Evolutionary conservation across 2,888 invertebrate genomes (phyloP).

Genomic region (Dynastes grantii): DNA sequence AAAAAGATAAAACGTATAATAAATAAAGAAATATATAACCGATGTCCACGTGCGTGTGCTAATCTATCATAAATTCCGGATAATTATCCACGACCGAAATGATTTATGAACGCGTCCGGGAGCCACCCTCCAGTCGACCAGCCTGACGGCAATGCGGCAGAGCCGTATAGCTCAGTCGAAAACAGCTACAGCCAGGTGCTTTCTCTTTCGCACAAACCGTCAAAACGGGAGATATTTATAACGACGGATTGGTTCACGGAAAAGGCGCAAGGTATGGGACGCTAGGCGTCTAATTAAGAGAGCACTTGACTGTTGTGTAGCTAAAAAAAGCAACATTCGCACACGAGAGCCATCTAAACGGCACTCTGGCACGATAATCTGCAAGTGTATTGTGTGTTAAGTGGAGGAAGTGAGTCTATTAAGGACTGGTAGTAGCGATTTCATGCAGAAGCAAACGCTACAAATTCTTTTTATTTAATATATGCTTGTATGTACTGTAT

Average conservation of each 20-base stretch:
- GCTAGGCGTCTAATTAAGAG: neutral
- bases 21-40: neutral
- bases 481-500: too few relatives aligned
- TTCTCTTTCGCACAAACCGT: neutral
- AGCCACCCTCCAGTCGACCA: too few relatives aligned
- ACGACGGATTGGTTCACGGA: slow-evolving; percentile 12
- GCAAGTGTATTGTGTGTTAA: too few relatives aligned
- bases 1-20: neutral
- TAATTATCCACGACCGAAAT: slow-evolving; percentile 34
- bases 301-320: neutral
- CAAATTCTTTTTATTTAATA: too few relatives aligned
- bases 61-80: slow-evolving; percentile 40
- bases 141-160: neutral
- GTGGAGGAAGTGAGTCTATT: too few relatives aligned
- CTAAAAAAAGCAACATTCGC: neutral
- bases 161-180: neutral
- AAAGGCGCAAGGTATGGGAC: neutral
- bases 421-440: too few relatives aligned
- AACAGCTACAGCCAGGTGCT: neutral
- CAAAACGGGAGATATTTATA: slow-evolving; percentile 26
- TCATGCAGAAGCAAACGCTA: too few relatives aligned
- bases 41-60: neutral
- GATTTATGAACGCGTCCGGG: slow-evolving; percentile 4
- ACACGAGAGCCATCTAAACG: neutral
- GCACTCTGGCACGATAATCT: neutral